Base-by-base conservation (phyloP, 2,888 invertebrate species). In the Ophion costatus region DNA sequence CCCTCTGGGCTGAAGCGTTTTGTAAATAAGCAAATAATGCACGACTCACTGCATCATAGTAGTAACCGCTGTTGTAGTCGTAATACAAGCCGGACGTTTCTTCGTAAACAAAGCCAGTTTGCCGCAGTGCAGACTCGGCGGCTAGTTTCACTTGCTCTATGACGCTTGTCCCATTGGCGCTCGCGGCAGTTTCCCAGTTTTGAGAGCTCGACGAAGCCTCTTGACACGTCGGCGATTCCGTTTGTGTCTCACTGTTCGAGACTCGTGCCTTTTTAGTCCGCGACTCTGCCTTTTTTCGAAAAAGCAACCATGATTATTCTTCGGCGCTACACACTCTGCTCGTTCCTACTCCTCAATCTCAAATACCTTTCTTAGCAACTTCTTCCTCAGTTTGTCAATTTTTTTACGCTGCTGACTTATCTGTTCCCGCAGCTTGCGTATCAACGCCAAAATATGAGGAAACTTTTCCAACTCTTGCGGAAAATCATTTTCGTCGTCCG, bases 41-140 rank as follows among this genome's bases (percentile, higher is more conserved):
- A 66, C 67, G 56, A 64, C 95, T 94, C 95, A 98, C 98, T 89
- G 97, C 96, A 94, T 98, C 97, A 92, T 98, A 98, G 94, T 98
- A 98, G 94, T 98, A 98, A 85, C 98, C 98, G 88, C 97, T 97
- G 90, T 96, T 96, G 89, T 96, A 97, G 94, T 98, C 98, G 93
- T 98, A 98, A 94, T 98, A 98, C 94, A 98, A 95, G 87, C 98
- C 98, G 33, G 97, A 97, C 2, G 96, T 97, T 91, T 97, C 96
- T 88, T 98, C 98, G 94, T 97, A 98, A 42, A 98, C 96, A 95
- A 98, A 98, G 22, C 97, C 97, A 69, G 95, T 96, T 88, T 97
- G 95, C 89, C 96, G 95, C 91, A 97, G 93, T 5, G 96, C 97
- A 92, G 95, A 95, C 92, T 97, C 96, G 0, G 97, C 97, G 3